Percentiles rank a stretch among this genome's conserved stretches.
These are phyloP conservation scores for Dipodomys ordii DNA, from an alignment of 2,113 vertebrate species.

Conservation along the genomic window DNA sequence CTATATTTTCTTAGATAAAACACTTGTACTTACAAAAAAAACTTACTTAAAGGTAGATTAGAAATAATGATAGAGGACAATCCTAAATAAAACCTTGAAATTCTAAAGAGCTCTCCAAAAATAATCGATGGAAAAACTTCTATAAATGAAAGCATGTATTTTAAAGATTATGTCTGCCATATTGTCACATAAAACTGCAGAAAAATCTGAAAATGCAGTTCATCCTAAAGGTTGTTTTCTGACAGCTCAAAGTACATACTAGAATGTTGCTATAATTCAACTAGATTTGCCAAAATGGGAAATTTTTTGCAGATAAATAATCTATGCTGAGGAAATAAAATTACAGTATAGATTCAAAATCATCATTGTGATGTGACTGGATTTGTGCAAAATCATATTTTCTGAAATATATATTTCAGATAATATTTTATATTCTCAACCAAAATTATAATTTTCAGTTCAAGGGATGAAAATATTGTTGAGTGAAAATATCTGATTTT, in stretches of 20 bases:
- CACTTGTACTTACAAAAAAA: not conserved
- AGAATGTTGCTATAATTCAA: conserved; percentile 66
- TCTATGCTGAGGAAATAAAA: conserved; percentile 57
- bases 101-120: conserved; percentile 11
- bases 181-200: conserved; percentile 56
- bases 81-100: conserved; percentile 9
- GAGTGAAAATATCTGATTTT: not conserved
- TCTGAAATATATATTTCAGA: conserved; percentile 50
- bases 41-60: conserved; percentile 39
- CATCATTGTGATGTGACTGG: conserved; percentile 49
- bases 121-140: not conserved
- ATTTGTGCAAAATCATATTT: conserved; percentile 8
- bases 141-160: conserved; percentile 38
- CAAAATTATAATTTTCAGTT: conserved; percentile 41
- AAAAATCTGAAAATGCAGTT: conserved; percentile 44
- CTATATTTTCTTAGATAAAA: not conserved
- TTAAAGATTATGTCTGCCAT: conserved; percentile 44
- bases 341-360: not conserved
- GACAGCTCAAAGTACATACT: conserved; percentile 24
- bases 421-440: conserved; percentile 45
- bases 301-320: conserved; percentile 51
- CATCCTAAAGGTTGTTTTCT: conserved; percentile 57
- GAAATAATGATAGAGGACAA: conserved; percentile 48
- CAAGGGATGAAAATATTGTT: not conserved
- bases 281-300: conserved; percentile 56